Conservation (phyloP, 1,140 invertebrate genomes). For the Achatina immaculata region DNA sequence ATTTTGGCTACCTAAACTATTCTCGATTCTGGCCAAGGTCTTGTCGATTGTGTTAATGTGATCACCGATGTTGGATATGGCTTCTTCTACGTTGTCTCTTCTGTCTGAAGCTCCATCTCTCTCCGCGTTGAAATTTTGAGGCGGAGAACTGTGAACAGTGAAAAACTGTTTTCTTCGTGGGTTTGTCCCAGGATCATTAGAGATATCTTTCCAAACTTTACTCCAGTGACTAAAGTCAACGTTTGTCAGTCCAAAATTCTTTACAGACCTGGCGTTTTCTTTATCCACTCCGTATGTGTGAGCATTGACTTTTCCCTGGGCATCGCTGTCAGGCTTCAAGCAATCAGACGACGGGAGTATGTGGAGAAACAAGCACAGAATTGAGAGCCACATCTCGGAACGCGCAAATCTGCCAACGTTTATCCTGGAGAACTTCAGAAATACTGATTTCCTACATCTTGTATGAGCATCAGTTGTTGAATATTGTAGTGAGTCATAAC, state of each 20-base stretch:
- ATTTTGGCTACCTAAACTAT: neutral
- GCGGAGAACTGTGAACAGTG: neutral
- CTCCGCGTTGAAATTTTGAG: neutral
- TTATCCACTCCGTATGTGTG: neutral
- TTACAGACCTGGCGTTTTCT: neutral
- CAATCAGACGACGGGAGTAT: neutral
- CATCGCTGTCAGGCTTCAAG: neutral
- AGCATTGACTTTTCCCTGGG: neutral
- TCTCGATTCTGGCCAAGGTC: neutral
- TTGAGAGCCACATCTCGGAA: neutral
- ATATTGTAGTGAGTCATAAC: neutral
- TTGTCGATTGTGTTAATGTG: neutral
- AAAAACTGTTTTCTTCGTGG: neutral
- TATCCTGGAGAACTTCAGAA: neutral
- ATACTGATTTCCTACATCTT: neutral
- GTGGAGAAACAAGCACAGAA: neutral
- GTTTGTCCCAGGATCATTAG: neutral
- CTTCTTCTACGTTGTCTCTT: neutral
- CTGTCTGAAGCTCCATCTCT: too few relatives aligned
- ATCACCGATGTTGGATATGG: neutral
- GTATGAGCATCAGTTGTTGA: neutral
- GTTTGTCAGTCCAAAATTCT: neutral
- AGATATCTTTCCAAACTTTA: neutral
- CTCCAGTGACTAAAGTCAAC: neutral
- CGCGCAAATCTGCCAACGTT: neutral